Percentiles rank a stretch among this genome's conserved stretches.
These are phyloP conservation scores for Tolmerus cingulatus DNA, from an alignment of 2,888 invertebrate species.

Conservation along the genomic window DNA sequence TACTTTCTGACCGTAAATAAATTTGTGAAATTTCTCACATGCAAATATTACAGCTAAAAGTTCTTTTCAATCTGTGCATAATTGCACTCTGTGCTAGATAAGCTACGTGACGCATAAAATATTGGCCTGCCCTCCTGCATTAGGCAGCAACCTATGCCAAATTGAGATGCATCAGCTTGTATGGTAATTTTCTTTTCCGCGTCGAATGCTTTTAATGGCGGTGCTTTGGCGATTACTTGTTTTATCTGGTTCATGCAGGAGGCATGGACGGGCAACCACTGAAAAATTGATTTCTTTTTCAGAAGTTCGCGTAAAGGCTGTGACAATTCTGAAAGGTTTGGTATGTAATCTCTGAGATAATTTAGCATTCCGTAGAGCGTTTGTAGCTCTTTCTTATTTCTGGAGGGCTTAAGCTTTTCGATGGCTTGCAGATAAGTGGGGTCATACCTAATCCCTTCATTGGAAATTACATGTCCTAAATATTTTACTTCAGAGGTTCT, in stretches of 20 bases:
- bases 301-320: background rate
- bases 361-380: background rate
- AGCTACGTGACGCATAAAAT: conserved; percentile 14
- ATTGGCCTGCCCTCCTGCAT: conserved; percentile 48
- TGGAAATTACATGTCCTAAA: conserved; percentile 1
- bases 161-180: too few relatives aligned
- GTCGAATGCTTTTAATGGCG: too few relatives aligned
- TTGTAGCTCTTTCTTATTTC: background rate
- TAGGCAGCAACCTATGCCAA: conserved; percentile 47
- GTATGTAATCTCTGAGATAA: background rate
- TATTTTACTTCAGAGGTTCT: background rate
- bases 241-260: background rate
- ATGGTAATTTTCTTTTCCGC: background rate
- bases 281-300: too few relatives aligned
- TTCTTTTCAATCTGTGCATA: too few relatives aligned
- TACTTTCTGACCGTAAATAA: conserved; percentile 49
- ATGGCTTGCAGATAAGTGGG: background rate
- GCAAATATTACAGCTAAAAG: too few relatives aligned
- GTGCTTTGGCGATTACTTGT: too few relatives aligned
- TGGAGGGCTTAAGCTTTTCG: background rate
- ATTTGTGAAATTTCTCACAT: conserved; percentile 48
- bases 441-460: conserved; percentile 19
- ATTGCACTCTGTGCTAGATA: too few relatives aligned
- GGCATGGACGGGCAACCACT: background rate
- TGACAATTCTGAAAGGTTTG: background rate